Conservation (phyloP, 2,113 vertebrate genomes). For the Puntigrus tetrazona region DNA sequence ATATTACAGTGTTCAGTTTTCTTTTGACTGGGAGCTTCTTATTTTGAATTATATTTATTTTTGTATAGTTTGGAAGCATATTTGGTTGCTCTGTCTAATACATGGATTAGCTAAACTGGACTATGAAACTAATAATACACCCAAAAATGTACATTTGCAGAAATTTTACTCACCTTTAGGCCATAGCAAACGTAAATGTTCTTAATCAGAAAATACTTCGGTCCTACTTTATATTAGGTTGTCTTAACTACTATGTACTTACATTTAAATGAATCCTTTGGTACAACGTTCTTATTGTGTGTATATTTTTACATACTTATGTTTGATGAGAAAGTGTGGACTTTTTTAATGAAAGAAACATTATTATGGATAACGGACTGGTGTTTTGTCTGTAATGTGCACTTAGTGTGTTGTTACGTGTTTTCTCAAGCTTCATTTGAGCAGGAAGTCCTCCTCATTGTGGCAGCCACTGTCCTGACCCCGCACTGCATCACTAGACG, state of each 20-base stretch:
- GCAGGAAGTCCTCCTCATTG: background rate
- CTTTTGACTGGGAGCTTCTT: background rate
- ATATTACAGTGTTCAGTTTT: background rate
- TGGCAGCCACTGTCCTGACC: conserved; percentile 28
- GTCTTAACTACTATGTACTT: no score
- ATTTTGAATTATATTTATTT: background rate
- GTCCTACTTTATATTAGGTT: no score
- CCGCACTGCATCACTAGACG: conserved; percentile 26
- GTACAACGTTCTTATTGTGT: no score
- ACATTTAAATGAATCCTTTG: no score
- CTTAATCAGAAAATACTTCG: no score
- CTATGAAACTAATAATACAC: background rate
- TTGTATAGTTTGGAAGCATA: background rate
- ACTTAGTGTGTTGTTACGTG: background rate
- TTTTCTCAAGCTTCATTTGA: conserved; percentile 11
- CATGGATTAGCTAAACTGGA: background rate
- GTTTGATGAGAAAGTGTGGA: background rate
- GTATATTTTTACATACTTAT: no score
- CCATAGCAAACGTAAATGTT: background rate
- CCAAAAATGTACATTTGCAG: background rate
- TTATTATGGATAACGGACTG: background rate
- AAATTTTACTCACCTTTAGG: background rate
- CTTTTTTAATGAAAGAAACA: background rate
- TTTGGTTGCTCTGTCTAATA: background rate
- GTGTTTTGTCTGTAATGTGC: background rate